phyloP scores from a whole-genome alignment of 1,140 invertebrate genomes.

The Lepidurus apus region DNA sequence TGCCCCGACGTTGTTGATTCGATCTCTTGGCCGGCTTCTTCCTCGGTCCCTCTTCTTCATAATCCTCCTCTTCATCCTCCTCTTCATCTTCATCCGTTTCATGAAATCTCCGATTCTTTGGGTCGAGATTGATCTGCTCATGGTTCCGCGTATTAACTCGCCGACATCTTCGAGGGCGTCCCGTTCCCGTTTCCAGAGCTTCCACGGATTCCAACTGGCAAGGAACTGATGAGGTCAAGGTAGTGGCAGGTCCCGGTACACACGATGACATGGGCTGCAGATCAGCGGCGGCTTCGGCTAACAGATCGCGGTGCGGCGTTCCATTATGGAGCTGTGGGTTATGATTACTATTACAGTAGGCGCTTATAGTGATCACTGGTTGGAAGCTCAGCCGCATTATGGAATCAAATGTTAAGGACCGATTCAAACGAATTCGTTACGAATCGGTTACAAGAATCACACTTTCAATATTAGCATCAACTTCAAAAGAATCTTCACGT shows the following conservation, averaged over 20 bases:
- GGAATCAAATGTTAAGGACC: no score
- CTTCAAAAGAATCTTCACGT: no score
- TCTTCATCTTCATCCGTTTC: conserved; percentile 36
- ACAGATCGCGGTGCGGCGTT: conserved; percentile 15
- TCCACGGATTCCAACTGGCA: background rate
- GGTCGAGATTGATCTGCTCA: conserved; percentile 33
- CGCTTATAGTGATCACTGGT: no score
- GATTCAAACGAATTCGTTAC: no score
- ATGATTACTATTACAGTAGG: no score
- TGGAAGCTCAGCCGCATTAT: no score
- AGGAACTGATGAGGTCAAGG: background rate
- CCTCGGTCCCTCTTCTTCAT: background rate
- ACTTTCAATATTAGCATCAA: no score
- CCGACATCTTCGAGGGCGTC: background rate
- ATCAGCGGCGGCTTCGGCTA: background rate
- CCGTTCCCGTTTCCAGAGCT: background rate
- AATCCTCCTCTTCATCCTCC: conserved; percentile 34
- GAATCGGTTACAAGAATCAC: no score
- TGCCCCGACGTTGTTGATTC: conserved; percentile 38
- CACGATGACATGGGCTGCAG: background rate
- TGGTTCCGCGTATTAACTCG: background rate
- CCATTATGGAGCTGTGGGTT: conserved; percentile 24
- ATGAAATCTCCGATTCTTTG: conserved; percentile 33
- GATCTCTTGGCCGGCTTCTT: background rate
- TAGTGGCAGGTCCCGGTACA: no score